phyloP scores from a whole-genome alignment of 2,888 invertebrate genomes.

The Oscheius sp. region DNA sequence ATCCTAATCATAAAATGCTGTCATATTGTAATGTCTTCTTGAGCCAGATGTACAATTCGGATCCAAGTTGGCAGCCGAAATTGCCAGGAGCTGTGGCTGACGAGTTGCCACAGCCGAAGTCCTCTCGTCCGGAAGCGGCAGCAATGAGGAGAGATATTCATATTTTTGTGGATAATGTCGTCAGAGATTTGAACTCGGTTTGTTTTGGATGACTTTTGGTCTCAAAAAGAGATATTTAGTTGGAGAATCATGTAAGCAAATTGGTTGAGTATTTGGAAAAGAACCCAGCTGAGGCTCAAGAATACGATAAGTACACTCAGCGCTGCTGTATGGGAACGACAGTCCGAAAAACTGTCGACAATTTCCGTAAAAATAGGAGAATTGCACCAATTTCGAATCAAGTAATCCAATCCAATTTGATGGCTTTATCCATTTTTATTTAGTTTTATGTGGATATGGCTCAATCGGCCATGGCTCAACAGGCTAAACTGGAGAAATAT shows the following conservation, averaged over 20 bases:
- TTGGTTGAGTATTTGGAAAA: conserved; percentile 3
- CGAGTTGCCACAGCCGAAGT: conserved; percentile 20
- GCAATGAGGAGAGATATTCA: conserved; percentile 35
- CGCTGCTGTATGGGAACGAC: neutral
- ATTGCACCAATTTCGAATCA: conserved; percentile 6
- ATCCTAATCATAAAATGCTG: conserved; percentile 40
- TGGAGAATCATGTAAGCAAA: neutral
- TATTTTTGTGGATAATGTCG: conserved; percentile 42
- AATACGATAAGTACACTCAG: conserved; percentile 13
- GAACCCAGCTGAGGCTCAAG: neutral
- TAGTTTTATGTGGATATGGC: conserved; percentile 13
- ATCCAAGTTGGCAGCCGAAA: conserved; percentile 23
- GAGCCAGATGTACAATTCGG: conserved; percentile 33
- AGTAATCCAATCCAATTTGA: neutral
- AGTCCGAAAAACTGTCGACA: neutral
- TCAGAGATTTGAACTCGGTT: conserved; percentile 36
- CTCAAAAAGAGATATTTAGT: neutral
- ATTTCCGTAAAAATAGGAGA: neutral
- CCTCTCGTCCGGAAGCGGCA: conserved; percentile 31
- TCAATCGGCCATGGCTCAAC: conserved; percentile 1
- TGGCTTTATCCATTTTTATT: neutral
- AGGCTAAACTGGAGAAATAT: neutral
- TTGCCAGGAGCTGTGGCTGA: conserved; percentile 32
- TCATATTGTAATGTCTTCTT: conserved; percentile 41
- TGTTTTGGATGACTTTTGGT: neutral